A percentile compares a stretch with the other conserved stretches of the same genome.
phyloP scores from a whole-genome alignment of 2,888 invertebrate species.

The Melipona bicolor region DNA sequence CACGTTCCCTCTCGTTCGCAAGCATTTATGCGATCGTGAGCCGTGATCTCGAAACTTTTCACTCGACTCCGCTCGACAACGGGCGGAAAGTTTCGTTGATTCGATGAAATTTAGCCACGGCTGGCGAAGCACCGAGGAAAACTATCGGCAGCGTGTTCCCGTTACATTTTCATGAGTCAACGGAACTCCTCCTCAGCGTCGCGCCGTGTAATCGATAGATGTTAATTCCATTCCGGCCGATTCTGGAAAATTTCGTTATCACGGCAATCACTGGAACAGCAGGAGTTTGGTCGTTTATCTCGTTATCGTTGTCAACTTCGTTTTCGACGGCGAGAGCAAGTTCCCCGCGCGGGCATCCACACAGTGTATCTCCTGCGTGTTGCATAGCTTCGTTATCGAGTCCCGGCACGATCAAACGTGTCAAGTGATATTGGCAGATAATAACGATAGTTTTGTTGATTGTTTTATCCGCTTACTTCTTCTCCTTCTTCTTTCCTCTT shows the following conservation, averaged over 20 bases:
- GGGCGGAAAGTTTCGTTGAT: slow-evolving; percentile 56
- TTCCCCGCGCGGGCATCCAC: background rate
- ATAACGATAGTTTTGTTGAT: background rate
- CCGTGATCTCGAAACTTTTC: slow-evolving; percentile 54
- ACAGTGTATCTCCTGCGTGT: background rate
- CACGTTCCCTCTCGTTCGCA: slow-evolving; percentile 17
- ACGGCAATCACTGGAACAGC: slow-evolving; percentile 35
- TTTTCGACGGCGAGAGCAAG: slow-evolving; percentile 23
- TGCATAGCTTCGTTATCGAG: background rate
- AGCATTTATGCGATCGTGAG: slow-evolving; percentile 40
- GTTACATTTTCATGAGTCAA: slow-evolving; percentile 62
- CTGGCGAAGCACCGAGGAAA: slow-evolving; percentile 52
- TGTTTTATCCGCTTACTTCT: no score
- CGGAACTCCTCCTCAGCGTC: slow-evolving; percentile 29
- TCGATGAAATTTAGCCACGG: slow-evolving; percentile 62
- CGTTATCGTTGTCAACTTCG: slow-evolving; percentile 44
- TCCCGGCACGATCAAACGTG: slow-evolving; percentile 7
- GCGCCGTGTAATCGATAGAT: slow-evolving; percentile 55
- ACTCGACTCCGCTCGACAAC: slow-evolving; percentile 12
- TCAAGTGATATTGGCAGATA: background rate
- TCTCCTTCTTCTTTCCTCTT: no score
- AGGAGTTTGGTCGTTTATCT: slow-evolving; percentile 34
- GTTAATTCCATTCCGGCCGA: slow-evolving; percentile 54
- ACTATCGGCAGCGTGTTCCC: slow-evolving; percentile 35
- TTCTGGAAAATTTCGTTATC: slow-evolving; percentile 52